A percentile compares a stretch with the other conserved stretches of the same genome.
Evolutionary conservation across 1,140 invertebrate genomes (phyloP).

Genomic region (Solenopsis fugax): DNA sequence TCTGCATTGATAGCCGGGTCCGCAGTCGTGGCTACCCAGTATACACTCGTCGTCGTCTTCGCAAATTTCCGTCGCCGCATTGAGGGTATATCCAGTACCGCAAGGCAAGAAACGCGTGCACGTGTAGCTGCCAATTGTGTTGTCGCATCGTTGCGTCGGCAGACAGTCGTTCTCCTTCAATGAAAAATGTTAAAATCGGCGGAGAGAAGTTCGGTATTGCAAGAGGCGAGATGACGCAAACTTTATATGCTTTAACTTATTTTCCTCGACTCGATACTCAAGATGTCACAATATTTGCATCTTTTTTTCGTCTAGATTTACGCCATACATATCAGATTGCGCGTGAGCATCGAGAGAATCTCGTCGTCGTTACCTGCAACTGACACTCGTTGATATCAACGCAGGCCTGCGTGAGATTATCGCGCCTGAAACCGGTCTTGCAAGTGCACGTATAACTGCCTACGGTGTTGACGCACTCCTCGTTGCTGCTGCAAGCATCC

Average conservation of each 20-base stretch:
- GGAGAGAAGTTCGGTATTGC: background rate
- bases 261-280: background rate
- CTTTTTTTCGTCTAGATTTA: background rate
- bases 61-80: conserved; percentile 94
- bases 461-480: conserved; percentile 86
- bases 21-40: conserved; percentile 94
- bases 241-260: background rate
- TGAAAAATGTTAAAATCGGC: background rate
- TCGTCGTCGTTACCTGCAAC: conserved; percentile 72
- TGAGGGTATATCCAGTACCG: conserved; percentile 98
- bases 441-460: conserved; percentile 88
- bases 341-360: too few relatives aligned
- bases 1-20: conserved; percentile 92
- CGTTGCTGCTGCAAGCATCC: conserved; percentile 86
- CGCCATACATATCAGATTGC: background rate
- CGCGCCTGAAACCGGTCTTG: conserved; percentile 86
- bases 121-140: conserved; percentile 94
- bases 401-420: conserved; percentile 87
- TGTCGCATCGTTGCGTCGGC: conserved; percentile 94
- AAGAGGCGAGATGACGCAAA: background rate
- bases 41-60: conserved; percentile 98
- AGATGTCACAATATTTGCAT: conserved; percentile 1
- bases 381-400: conserved; percentile 91
- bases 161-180: conserved; percentile 87
- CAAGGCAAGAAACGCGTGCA: conserved; percentile 95